A percentile compares a stretch with the other conserved stretches of the same genome.
Conservation (phyloP, 1,140 invertebrate genomes). For the Heliconius congener region DNA sequence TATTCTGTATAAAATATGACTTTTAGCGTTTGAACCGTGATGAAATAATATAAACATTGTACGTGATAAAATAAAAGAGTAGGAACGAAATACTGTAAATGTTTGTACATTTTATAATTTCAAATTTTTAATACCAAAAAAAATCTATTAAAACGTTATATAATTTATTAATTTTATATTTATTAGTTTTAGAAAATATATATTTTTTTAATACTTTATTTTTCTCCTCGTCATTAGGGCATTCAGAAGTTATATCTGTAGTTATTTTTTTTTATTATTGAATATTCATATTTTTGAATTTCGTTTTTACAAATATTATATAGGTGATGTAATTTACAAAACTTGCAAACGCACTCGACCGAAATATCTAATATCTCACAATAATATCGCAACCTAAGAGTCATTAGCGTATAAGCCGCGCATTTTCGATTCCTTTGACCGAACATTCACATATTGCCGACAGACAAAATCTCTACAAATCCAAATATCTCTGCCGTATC, state of each 20-base stretch:
- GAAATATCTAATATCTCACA: not conserved
- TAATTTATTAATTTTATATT: too few species aligned
- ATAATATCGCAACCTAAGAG: not conserved
- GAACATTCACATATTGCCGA: slow-evolving; percentile 43
- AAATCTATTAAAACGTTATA: too few species aligned
- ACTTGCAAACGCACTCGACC: not conserved
- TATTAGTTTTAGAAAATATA: too few species aligned
- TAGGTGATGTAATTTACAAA: too few species aligned
- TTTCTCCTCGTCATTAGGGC: too few species aligned
- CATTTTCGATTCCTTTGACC: not conserved
- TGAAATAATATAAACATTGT: not conserved
- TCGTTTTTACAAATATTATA: too few species aligned
- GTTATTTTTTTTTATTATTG: not conserved
- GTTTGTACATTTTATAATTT: not conserved
- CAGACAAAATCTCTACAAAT: slow-evolving; percentile 54
- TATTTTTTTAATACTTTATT: too few species aligned
- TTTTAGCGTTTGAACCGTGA: not conserved
- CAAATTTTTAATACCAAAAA: not conserved
- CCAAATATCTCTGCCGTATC: slow-evolving; percentile 46
- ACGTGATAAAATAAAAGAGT: not conserved
- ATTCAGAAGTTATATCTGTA: not conserved
- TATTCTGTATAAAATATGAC: not conserved
- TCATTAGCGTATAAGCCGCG: not conserved
- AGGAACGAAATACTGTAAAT: not conserved
- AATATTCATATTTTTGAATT: too few species aligned